These are phyloP conservation scores for Pseudochirops corinnae DNA, from an alignment of 2,797 vertebrate species.

Conservation along the genomic window DNA sequence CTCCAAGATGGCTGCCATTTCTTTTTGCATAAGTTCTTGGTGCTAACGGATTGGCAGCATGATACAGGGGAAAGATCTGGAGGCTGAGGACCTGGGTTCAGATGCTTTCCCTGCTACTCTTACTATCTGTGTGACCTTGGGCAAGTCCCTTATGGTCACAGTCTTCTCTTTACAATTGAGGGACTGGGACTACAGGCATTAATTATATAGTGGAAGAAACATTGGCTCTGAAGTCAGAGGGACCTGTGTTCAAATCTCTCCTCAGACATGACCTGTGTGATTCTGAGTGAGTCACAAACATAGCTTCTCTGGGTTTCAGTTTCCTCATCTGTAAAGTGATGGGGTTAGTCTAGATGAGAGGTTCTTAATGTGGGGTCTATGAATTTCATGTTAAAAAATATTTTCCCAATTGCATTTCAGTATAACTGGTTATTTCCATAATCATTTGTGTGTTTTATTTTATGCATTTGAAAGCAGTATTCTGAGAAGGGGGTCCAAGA, in stretches of 20 bases:
- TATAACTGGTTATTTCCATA: background rate
- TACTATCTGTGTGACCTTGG: background rate
- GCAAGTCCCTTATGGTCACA: background rate
- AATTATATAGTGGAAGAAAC: background rate
- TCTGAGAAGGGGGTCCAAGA: background rate
- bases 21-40: conserved; percentile 50
- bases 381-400: background rate
- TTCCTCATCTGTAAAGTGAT: background rate
- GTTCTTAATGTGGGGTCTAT: background rate
- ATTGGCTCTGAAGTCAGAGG: background rate
- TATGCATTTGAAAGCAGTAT: background rate
- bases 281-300: background rate
- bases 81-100: background rate
- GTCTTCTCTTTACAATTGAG: background rate
- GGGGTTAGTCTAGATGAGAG: background rate
- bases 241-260: background rate
- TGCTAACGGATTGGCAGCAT: background rate
- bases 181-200: background rate
- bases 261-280: background rate
- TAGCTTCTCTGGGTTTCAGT: background rate
- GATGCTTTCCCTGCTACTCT: background rate
- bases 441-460: background rate
- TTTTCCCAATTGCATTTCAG: background rate
- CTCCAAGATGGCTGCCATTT: conserved; percentile 18
- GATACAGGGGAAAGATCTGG: background rate